phyloP scores from a whole-genome alignment of 1,140 invertebrate species.

The Eubasilissa regina region DNA sequence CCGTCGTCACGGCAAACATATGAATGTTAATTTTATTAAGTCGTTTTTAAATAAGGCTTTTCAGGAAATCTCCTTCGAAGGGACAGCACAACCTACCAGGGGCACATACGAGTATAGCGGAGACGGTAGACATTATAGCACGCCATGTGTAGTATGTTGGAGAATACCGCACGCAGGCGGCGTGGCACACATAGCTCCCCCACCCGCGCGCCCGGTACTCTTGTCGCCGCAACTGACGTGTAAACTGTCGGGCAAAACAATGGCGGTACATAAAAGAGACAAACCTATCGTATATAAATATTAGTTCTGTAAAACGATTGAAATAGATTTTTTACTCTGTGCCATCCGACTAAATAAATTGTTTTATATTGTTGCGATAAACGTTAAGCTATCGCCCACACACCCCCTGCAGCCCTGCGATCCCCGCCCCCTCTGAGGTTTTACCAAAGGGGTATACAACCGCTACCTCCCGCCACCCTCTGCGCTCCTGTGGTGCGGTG shows the following conservation, averaged over 20 bases:
- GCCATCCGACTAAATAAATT: background rate
- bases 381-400: conserved; percentile 20
- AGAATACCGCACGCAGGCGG: conserved; percentile 48
- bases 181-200: conserved; percentile 42
- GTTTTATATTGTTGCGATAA: background rate
- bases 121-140: conserved; percentile 8
- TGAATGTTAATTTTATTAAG: too few relatives aligned
- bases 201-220: background rate
- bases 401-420: conserved; percentile 1
- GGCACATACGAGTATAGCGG: conserved; percentile 20
- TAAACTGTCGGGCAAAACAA: background rate
- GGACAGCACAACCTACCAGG: conserved; percentile 28
- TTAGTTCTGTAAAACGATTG: background rate
- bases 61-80: background rate
- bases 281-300: background rate
- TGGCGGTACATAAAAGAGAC: background rate
- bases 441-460: conserved; percentile 22
- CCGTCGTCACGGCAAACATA: too few relatives aligned
- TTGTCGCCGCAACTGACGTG: background rate
- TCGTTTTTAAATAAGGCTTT: background rate
- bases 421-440: conserved; percentile 25
- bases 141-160: conserved; percentile 3
- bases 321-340: background rate
- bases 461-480: conserved; percentile 45
- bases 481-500: conserved; percentile 38